Evolutionary conservation across 2,113 vertebrate species (phyloP).

Genomic region (Nasalis larvatus): DNA sequence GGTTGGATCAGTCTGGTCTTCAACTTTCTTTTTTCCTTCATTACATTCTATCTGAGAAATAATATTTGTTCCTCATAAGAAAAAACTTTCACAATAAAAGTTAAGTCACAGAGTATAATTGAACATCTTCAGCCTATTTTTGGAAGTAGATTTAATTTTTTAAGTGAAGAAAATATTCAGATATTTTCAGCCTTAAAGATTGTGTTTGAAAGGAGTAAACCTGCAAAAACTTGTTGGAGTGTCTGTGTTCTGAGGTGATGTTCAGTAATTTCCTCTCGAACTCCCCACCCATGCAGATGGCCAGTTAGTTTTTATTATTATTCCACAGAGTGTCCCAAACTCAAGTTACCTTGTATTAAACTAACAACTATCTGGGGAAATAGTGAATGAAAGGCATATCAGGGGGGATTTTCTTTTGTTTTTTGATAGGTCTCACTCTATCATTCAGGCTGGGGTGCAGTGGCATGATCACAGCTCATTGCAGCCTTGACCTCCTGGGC

Average conservation of each 20-base stretch:
- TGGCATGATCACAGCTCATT: too few species aligned
- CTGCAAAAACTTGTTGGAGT: background rate
- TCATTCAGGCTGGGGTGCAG: too few species aligned
- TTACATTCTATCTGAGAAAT: background rate
- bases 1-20: background rate
- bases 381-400: background rate
- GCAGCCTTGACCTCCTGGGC: too few species aligned
- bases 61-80: background rate
- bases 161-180: background rate
- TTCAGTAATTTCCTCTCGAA: background rate
- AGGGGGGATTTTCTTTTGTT: too few species aligned
- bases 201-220: background rate
- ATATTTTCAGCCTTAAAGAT: background rate
- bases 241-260: background rate
- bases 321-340: background rate
- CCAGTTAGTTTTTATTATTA: background rate
- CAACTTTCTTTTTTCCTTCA: background rate
- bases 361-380: background rate
- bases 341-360: background rate
- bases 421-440: too few species aligned
- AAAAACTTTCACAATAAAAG: background rate
- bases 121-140: background rate
- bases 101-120: background rate
- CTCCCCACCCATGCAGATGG: background rate
- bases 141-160: background rate